Evolutionary conservation across 2,113 vertebrate genomes (phyloP).

Genomic region (Girardinichthys multiradiatus): DNA sequence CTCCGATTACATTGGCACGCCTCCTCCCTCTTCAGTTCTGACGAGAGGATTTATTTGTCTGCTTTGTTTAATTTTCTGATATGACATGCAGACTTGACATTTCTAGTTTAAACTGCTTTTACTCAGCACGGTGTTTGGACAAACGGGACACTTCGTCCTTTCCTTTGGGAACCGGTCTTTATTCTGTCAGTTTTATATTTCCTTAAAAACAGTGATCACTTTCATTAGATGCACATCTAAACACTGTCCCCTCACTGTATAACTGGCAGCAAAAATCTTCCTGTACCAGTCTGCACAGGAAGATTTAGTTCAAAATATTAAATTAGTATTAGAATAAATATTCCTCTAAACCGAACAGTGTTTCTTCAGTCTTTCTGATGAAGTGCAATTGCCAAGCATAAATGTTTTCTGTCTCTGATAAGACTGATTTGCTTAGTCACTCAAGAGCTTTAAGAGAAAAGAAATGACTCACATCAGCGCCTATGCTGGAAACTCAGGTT

Average conservation of each 20-base stretch:
- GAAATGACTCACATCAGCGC: slow-evolving; percentile 52
- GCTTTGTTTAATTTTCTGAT: slow-evolving; percentile 35
- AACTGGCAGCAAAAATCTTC: neutral
- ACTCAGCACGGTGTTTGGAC: slow-evolving; percentile 1
- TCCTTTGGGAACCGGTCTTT: slow-evolving; percentile 5
- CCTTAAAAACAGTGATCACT: neutral
- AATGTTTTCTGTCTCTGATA: slow-evolving; percentile 20
- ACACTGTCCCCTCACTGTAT: slow-evolving; percentile 1
- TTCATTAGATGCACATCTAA: neutral
- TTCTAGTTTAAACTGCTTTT: slow-evolving; percentile 20
- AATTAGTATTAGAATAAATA: neutral
- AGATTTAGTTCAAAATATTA: neutral
- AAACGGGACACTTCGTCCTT: slow-evolving; percentile 11
- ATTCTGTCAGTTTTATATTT: slow-evolving; percentile 11
- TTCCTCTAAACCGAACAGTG: slow-evolving; percentile 7
- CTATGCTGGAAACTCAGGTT: slow-evolving; percentile 36
- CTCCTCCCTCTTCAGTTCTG: slow-evolving; percentile 17
- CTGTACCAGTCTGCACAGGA: neutral
- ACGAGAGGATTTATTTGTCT: slow-evolving; percentile 29
- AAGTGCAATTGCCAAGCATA: neutral
- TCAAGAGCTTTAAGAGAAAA: slow-evolving; percentile 25
- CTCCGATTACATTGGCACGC: slow-evolving; percentile 22
- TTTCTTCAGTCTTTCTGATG: neutral
- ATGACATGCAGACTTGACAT: slow-evolving; percentile 6
- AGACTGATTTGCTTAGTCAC: slow-evolving; percentile 47